Evolutionary conservation across 2,113 vertebrate species (phyloP).

Genomic region (Colossoma macropomum): DNA sequence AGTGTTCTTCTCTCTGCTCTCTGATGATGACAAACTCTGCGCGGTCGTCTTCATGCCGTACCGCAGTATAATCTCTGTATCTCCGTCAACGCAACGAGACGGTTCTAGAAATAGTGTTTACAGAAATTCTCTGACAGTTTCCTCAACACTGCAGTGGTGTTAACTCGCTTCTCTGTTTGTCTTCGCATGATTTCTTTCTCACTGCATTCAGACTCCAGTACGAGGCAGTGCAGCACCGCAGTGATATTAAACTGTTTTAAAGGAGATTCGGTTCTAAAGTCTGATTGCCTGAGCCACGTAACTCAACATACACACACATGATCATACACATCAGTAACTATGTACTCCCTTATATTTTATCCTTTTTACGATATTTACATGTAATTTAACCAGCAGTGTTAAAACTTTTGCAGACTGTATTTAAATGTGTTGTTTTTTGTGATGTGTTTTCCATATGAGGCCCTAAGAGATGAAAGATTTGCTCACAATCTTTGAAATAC

Average conservation of each 20-base stretch:
- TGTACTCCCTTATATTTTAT: too few relatives aligned
- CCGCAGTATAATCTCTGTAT: not conserved
- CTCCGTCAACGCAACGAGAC: not conserved
- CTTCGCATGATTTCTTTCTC: not conserved
- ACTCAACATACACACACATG: too few relatives aligned
- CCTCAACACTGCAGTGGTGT: not conserved
- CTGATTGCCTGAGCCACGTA: not conserved
- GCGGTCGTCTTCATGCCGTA: not conserved
- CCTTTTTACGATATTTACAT: too few relatives aligned
- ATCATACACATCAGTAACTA: too few relatives aligned
- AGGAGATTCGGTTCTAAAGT: not conserved
- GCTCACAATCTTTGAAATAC: too few relatives aligned
- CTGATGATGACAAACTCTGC: not conserved
- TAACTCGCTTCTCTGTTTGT: not conserved
- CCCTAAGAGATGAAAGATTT: too few relatives aligned
- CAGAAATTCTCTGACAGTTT: not conserved
- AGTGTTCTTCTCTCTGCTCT: not conserved
- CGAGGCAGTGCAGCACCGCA: not conserved
- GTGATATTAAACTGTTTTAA: too few relatives aligned
- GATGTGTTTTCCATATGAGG: too few relatives aligned
- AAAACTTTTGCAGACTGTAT: too few relatives aligned
- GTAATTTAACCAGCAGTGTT: too few relatives aligned
- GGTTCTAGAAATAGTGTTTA: constrained; percentile 13
- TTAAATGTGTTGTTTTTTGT: too few relatives aligned
- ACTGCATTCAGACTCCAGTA: not conserved